phyloP scores from a whole-genome alignment of 2,797 vertebrate species.

The Discoglossus pictus region DNA sequence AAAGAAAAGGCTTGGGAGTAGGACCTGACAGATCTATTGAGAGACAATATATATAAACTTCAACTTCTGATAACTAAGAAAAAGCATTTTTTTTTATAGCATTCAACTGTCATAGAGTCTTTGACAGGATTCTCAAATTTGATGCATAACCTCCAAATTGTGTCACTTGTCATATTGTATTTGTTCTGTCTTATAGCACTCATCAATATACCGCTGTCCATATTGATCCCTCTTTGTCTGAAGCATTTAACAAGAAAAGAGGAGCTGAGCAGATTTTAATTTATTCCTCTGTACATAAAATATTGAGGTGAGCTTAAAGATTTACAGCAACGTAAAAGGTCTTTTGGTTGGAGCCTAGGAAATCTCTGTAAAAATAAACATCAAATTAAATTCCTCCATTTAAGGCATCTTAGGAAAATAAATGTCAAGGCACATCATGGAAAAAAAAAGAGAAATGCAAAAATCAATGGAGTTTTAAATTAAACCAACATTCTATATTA shows the following conservation, averaged over 20 bases:
- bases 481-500: slow-evolving; percentile 41
- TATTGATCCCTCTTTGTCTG: slow-evolving; percentile 7
- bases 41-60: no score
- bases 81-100: no score
- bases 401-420: slow-evolving; percentile 47
- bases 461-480: slow-evolving; percentile 56
- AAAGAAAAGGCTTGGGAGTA: no score
- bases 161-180: background rate
- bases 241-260: slow-evolving; percentile 31
- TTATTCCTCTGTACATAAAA: slow-evolving; percentile 30
- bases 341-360: slow-evolving; percentile 27
- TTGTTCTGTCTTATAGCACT: slow-evolving; percentile 6
- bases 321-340: slow-evolving; percentile 45
- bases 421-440: slow-evolving; percentile 45
- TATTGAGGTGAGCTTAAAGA: slow-evolving; percentile 45
- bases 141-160: no score
- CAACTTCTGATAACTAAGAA: no score
- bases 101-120: no score
- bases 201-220: background rate
- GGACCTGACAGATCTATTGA: no score
- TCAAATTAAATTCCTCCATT: slow-evolving; percentile 44
- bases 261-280: slow-evolving; percentile 14
- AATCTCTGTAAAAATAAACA: slow-evolving; percentile 45
- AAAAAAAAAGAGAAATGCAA: slow-evolving; percentile 43
- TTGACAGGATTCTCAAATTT: no score